Conservation (phyloP, 2,113 vertebrate species). For the Gracilinanus agilis region DNA sequence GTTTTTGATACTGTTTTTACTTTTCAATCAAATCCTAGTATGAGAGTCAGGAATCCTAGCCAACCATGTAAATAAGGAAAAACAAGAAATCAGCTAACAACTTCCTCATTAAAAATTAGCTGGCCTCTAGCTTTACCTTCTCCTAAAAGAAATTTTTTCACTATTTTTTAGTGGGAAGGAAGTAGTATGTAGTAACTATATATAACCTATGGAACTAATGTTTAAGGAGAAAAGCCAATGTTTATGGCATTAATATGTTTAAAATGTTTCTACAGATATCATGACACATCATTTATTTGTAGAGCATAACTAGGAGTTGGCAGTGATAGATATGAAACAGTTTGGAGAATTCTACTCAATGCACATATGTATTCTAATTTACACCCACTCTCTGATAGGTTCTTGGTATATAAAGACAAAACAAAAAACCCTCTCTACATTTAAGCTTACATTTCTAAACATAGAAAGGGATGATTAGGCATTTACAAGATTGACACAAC, state of each 20-base stretch:
- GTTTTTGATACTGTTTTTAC: not conserved
- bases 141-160: not conserved
- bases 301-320: not conserved
- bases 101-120: not conserved
- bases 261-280: not conserved
- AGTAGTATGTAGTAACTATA: not conserved
- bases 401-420: not conserved
- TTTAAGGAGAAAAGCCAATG: not conserved
- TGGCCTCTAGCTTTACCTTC: not conserved
- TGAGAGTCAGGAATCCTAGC: not conserved
- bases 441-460: not conserved
- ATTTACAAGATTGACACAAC: not conserved
- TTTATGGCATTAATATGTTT: not conserved
- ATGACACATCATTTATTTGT: not conserved
- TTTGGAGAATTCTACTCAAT: not conserved
- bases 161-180: not conserved
- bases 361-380: not conserved
- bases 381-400: not conserved
- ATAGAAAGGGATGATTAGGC: not conserved
- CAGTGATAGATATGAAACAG: not conserved
- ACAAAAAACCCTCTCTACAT: not conserved
- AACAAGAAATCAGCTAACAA: not conserved
- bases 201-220: not conserved
- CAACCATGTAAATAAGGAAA: not conserved
- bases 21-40: not conserved